Evolutionary conservation across 1,140 invertebrate genomes (phyloP).

Genomic region (Micrasema longulum): DNA sequence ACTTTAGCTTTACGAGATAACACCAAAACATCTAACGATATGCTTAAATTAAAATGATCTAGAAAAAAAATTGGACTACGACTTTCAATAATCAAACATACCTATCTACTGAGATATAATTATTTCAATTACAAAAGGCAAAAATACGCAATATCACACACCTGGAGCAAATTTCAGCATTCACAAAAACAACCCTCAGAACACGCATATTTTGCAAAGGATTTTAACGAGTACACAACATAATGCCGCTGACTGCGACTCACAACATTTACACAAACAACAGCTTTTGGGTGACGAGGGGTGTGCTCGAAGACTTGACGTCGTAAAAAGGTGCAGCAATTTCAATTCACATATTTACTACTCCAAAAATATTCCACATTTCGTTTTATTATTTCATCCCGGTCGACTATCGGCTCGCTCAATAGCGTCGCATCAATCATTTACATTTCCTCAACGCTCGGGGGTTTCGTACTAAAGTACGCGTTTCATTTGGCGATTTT

Average conservation of each 20-base stretch:
- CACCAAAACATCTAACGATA: slow-evolving; percentile 16
- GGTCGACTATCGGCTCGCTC: too few relatives aligned
- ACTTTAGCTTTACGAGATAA: slow-evolving; percentile 4
- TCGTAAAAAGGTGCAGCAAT: slow-evolving; percentile 38
- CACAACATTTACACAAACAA: slow-evolving; percentile 12
- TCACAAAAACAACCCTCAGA: slow-evolving; percentile 17
- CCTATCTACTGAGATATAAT: slow-evolving; percentile 25
- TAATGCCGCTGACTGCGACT: slow-evolving; percentile 1
- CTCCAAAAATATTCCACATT: too few relatives aligned
- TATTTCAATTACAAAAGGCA: slow-evolving; percentile 25
- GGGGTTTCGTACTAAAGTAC: background rate
- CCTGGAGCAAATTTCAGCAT: slow-evolving; percentile 30
- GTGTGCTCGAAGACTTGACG: slow-evolving; percentile 16
- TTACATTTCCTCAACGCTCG: background rate
- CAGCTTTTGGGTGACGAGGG: slow-evolving; percentile 15
- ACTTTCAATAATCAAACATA: slow-evolving; percentile 1
- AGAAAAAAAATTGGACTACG: background rate
- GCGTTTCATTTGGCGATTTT: background rate
- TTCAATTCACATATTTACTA: too few relatives aligned
- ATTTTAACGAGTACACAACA: slow-evolving; percentile 10
- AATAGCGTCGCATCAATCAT: too few relatives aligned
- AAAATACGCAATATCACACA: slow-evolving; percentile 32
- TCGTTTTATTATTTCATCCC: too few relatives aligned
- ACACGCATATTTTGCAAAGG: background rate
- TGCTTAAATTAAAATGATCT: background rate